Base-by-base conservation (phyloP, 2,797 vertebrate genomes). In the Eurystomus glaucurus region DNA sequence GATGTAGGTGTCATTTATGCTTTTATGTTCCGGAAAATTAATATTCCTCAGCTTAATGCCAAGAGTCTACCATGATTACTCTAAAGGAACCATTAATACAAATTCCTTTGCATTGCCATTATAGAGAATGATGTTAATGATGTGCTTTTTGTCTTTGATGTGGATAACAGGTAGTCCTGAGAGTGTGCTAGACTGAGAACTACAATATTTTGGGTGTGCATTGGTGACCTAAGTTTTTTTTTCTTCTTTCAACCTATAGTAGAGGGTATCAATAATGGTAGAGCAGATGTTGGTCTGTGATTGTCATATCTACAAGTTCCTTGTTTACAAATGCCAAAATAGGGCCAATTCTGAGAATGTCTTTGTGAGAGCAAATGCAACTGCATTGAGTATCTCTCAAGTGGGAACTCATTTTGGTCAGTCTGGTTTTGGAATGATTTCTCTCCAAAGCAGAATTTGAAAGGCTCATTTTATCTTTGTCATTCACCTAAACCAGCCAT, bases 391-490 rank as follows among this genome's bases (percentile, higher is more conserved):
- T 20, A 45, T 29, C 25, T 72, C 43, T 82, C 55, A 71, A 14
- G 28, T 9, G 21, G 57, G 37, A 87, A 20, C 37, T 69, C 1
- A 0, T 48, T 93, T 94, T 89, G 61, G 28, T 61, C 74, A 39
- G 64, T 85, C 54, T 69, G n/a, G 62, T 71, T 62, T 66, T 48
- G 84, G 93, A 91, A 85, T 50, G 51, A 76, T 94, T 91, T 80
- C 85, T 94, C 81, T 85, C 76, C 72, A 91, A 96, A 96, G 84
- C 79, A 94, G 52, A 17, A 71, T 80, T 86, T 51, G 23, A 95
- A 96, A 93, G 90, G 70, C 80, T 93, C 10, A 6, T 13, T 84
- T 90, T 92, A 51, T 94, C 85, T 88, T 97, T 95, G 80, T 82
- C 0, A 0, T 37, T 96, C 94, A 78, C 85, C 60, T 64, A 95